Evolutionary conservation across 2,888 invertebrate genomes (phyloP).

Genomic region (Hesperia comma): DNA sequence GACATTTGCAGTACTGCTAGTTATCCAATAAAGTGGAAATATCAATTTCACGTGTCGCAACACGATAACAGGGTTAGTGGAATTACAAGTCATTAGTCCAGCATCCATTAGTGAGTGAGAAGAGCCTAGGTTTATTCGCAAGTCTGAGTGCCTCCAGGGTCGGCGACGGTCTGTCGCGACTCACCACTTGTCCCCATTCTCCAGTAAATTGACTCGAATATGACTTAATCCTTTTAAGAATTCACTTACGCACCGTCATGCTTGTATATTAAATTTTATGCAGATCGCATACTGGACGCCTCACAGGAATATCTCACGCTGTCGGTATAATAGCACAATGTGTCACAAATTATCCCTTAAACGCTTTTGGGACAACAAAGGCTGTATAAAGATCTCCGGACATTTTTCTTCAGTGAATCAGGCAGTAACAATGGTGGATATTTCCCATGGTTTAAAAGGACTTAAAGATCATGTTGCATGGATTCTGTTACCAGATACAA

Average conservation of each 20-base stretch:
- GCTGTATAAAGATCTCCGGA: conserved; percentile 33
- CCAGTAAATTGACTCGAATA: conserved; percentile 69
- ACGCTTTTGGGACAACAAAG: conserved; percentile 38
- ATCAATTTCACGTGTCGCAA: conserved; percentile 28
- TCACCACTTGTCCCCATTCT: conserved; percentile 74
- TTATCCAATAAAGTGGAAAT: conserved; percentile 31
- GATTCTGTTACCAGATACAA: too few species aligned
- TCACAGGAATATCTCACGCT: conserved; percentile 37
- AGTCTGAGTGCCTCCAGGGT: conserved; percentile 43
- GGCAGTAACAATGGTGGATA: conserved; percentile 22
- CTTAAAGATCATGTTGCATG: too few species aligned
- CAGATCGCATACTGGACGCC: conserved; percentile 57
- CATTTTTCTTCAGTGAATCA: conserved; percentile 52
- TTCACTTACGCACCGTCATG: conserved; percentile 54
- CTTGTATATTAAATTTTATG: conserved; percentile 57
- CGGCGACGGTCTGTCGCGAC: conserved; percentile 65
- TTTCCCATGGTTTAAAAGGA: conserved; percentile 1
- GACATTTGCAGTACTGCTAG: conserved; percentile 19
- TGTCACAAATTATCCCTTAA: conserved; percentile 44
- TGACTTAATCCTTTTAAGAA: conserved; percentile 77
- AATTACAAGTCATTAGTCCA: conserved; percentile 40
- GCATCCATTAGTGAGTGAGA: conserved; percentile 56
- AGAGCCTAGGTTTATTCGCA: conserved; percentile 45
- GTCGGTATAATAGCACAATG: conserved; percentile 40
- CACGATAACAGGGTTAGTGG: conserved; percentile 16